Conservation (phyloP, 2,113 vertebrate genomes). For the Podiceps cristatus region DNA sequence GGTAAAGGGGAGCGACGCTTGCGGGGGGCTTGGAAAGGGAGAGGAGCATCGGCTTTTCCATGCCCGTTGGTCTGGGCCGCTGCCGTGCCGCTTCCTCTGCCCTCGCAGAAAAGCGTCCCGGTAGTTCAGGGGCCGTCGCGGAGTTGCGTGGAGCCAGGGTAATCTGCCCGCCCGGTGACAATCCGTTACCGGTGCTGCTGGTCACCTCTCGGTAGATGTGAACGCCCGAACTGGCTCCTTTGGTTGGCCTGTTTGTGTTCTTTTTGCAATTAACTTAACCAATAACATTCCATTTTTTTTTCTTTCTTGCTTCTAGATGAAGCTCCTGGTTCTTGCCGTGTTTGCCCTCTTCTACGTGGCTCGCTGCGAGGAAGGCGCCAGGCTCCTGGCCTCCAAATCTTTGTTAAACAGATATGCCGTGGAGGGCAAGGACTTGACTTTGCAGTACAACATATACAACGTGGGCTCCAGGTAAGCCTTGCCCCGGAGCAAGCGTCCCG, state of each 20-base stretch:
- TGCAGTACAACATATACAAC: constrained; percentile 98
- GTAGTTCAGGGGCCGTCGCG: not conserved
- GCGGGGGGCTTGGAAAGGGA: not conserved
- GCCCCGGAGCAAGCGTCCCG: not conserved
- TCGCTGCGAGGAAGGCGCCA: constrained; percentile 88
- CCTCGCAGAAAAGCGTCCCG: not conserved
- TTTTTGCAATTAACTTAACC: too few relatives aligned
- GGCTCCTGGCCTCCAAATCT: constrained; percentile 92
- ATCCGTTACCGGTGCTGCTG: not conserved
- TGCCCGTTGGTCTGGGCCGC: not conserved
- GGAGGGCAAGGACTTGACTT: constrained; percentile 92
- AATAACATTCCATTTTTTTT: not conserved
- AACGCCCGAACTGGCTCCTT: too few relatives aligned
- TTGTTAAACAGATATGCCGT: constrained; percentile 93
- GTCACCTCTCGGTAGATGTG: rapidly evolving
- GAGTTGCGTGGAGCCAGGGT: not conserved
- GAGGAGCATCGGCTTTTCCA: rapidly evolving
- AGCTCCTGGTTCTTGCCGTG: constrained; percentile 61
- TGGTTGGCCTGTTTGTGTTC: too few relatives aligned
- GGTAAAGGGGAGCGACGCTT: too few relatives aligned
- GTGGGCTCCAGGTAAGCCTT: constrained; percentile 90
- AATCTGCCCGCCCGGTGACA: not conserved
- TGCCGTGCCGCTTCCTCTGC: not conserved
- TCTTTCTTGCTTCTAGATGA: constrained; percentile 74
- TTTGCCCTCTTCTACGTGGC: constrained; percentile 64